Percentiles rank a stretch among this genome's conserved stretches.
phyloP scores from a whole-genome alignment of 2,113 vertebrate species.

The Phrynosoma platyrhinos region DNA sequence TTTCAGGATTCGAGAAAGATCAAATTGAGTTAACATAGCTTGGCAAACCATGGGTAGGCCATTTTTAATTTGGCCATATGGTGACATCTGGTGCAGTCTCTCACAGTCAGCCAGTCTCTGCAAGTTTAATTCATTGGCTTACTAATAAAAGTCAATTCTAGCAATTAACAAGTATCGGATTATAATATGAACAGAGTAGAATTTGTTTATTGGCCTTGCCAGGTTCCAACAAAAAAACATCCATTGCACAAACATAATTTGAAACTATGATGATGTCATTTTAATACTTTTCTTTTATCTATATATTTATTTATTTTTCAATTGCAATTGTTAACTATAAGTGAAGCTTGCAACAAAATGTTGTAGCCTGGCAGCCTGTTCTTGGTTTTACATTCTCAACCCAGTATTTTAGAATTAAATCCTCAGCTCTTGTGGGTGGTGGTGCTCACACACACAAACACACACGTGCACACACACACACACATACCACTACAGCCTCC shows the following conservation, averaged over 20 bases:
- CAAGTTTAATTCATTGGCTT: neutral
- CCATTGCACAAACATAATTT: neutral
- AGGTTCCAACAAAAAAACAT: neutral
- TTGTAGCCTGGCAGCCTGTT: no score
- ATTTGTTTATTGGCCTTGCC: neutral
- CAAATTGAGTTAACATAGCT: neutral
- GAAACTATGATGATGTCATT: neutral
- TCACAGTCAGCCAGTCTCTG: neutral
- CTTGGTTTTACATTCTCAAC: no score
- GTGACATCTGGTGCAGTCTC: neutral
- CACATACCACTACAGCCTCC: no score
- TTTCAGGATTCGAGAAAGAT: neutral
- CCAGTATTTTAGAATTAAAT: no score
- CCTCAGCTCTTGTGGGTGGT: no score
- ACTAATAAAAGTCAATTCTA: neutral
- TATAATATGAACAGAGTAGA: no score
- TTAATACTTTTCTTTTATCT: neutral
- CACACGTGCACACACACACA: no score
- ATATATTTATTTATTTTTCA: neutral
- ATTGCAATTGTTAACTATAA: no score
- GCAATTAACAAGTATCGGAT: neutral
- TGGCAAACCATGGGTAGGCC: neutral
- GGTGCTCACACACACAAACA: no score
- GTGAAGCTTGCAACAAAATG: no score
- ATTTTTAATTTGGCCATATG: neutral